Conservation (phyloP, 2,797 vertebrate species). For the Pantherophis vulpinus region DNA sequence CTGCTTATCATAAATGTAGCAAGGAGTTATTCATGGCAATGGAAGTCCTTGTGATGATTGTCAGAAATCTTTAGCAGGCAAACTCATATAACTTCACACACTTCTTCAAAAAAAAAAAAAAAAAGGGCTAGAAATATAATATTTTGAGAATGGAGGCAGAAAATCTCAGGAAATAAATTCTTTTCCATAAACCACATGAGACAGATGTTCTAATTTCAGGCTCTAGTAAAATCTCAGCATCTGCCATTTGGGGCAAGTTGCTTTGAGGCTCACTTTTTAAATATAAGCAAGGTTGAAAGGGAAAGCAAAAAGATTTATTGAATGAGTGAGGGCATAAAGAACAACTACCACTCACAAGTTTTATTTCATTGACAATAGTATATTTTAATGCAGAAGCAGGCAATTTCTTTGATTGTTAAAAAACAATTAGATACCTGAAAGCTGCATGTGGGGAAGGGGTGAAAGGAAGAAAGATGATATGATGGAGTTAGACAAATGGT, state of each 20-base stretch:
- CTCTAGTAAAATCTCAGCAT: not conserved
- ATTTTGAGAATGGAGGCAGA: not conserved
- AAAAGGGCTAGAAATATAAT: not conserved
- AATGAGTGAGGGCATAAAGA: not conserved
- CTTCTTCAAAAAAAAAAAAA: not conserved
- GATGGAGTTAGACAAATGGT: not conserved
- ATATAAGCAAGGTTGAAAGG: not conserved
- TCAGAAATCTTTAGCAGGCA: not conserved
- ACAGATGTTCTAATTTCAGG: not conserved
- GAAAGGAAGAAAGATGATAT: not conserved
- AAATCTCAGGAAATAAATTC: not conserved
- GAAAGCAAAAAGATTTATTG: not conserved
- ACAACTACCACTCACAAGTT: not conserved
- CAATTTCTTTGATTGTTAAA: not conserved
- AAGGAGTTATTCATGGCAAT: not conserved
- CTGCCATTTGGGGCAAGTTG: not conserved
- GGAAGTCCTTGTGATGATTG: not conserved
- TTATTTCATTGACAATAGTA: not conserved
- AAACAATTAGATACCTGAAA: not conserved
- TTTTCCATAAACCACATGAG: not conserved
- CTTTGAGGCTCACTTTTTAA: not conserved
- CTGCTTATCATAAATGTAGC: not conserved
- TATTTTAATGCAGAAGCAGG: not conserved
- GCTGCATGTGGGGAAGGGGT: not conserved
- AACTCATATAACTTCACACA: not conserved